Percentiles rank a stretch among this genome's conserved stretches.
phyloP scores from a whole-genome alignment of 1,140 invertebrate genomes.

The Eriocheir sinensis region DNA sequence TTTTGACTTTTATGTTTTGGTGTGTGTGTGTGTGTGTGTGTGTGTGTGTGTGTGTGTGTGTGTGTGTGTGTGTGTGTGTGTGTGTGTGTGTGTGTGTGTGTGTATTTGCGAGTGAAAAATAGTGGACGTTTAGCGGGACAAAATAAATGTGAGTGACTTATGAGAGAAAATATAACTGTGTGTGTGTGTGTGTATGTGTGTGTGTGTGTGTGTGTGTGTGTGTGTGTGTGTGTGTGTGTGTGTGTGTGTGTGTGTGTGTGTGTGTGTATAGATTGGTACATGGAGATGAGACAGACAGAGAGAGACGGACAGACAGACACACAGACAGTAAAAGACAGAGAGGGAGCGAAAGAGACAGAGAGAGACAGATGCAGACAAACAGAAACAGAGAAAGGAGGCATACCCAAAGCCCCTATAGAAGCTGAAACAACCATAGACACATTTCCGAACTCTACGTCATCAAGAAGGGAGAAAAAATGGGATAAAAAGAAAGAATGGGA shows the following conservation, averaged over 20 bases:
- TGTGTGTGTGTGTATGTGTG: slow-evolving; percentile 25
- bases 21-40: slow-evolving; percentile 35
- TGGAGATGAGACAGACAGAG: neutral
- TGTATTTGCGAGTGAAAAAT: neutral
- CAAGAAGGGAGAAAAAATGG: too few species aligned
- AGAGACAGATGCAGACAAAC: too few species aligned
- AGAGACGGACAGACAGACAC: neutral
- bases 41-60: slow-evolving; percentile 41
- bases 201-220: slow-evolving; percentile 42
- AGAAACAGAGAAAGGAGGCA: too few species aligned
- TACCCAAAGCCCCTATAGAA: too few species aligned
- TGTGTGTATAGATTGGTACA: slow-evolving; percentile 15
- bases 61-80: slow-evolving; percentile 38
- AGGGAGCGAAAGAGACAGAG: too few species aligned
- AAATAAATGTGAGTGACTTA: too few species aligned
- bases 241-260: slow-evolving; percentile 18
- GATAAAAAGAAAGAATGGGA: too few species aligned
- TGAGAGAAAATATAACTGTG: too few species aligned
- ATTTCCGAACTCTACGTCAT: too few species aligned
- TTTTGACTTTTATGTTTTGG: neutral
- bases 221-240: slow-evolving; percentile 35
- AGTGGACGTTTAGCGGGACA: too few species aligned
- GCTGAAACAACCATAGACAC: too few species aligned
- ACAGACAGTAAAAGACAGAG: too few species aligned
- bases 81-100: slow-evolving; percentile 47